Evolutionary conservation across 2,888 invertebrate genomes (phyloP).

Genomic region (Alviniconcha strummeri): DNA sequence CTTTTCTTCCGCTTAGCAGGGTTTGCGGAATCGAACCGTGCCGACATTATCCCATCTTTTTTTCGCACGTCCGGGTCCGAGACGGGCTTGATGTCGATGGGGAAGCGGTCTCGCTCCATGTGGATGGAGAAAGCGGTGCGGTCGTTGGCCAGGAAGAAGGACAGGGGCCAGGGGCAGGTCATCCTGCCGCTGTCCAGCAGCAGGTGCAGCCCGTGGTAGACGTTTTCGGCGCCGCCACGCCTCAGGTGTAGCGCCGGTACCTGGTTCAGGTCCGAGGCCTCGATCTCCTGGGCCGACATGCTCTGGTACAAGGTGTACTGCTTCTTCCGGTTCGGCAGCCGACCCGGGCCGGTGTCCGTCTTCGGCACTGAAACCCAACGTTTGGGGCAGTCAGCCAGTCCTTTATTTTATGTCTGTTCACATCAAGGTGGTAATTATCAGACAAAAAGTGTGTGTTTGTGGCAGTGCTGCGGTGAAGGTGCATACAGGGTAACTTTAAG

Average conservation of each 20-base stretch:
- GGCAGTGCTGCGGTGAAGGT: no score
- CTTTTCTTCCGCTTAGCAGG: no score
- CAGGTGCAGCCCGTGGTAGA: constrained; percentile 17
- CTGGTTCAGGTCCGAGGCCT: constrained; percentile 10
- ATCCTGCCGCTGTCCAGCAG: neutral
- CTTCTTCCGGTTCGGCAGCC: neutral
- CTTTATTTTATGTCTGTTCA: no score
- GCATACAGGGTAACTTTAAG: no score
- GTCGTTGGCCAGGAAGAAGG: constrained; percentile 20
- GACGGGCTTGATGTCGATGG: constrained; percentile 10
- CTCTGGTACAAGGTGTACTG: constrained; percentile 13
- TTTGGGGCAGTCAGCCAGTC: no score
- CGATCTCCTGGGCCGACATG: constrained; percentile 12
- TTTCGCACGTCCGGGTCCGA: neutral
- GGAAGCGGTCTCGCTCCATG: neutral
- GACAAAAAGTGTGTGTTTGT: no score
- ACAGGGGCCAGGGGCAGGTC: constrained; percentile 22
- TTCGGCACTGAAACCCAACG: neutral
- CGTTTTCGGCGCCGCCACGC: constrained; percentile 14
- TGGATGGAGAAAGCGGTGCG: constrained; percentile 20
- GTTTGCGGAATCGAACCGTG: no score
- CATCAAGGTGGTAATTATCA: no score
- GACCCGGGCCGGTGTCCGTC: neutral
- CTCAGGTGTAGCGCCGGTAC: constrained; percentile 10
- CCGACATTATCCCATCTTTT: no score